A percentile compares a stretch with the other conserved stretches of the same genome.
Conservation (phyloP, 2,113 vertebrate genomes). For the Blennius ocellaris region DNA sequence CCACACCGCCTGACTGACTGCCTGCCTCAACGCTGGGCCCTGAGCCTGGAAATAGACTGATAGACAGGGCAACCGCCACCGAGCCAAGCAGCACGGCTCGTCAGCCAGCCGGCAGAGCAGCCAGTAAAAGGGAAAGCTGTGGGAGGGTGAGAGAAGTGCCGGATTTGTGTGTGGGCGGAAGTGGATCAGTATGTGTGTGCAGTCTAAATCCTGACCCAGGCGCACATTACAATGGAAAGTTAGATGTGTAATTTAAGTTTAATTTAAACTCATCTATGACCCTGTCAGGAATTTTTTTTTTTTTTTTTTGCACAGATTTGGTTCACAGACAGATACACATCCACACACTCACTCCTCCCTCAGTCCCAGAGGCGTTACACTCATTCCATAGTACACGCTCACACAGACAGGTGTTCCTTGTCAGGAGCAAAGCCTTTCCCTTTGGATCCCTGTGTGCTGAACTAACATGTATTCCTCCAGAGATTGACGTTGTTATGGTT, state of each 20-base stretch:
- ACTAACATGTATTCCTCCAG: constrained; percentile 67
- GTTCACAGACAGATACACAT: constrained; percentile 42
- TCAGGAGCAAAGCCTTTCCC: constrained; percentile 65
- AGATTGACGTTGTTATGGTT: constrained; percentile 65
- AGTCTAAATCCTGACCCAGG: constrained; percentile 53
- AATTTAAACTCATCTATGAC: constrained; percentile 48
- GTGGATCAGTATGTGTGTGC: constrained; percentile 60
- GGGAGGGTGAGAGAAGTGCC: constrained; percentile 63
- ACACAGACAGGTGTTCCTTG: constrained; percentile 75
- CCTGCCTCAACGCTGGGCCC: constrained; percentile 71
- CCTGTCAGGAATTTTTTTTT: constrained; percentile 34
- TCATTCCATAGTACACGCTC: constrained; percentile 57
- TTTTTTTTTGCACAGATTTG: constrained; percentile 49
- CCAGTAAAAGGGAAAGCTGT: constrained; percentile 63
- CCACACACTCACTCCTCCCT: constrained; percentile 46
- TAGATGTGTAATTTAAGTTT: constrained; percentile 56
- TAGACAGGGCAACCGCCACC: constrained; percentile 79
- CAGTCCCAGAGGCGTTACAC: constrained; percentile 60
- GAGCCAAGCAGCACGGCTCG: constrained; percentile 64
- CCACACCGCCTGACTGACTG: constrained; percentile 80
- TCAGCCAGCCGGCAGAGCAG: constrained; percentile 48
- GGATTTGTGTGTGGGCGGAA: constrained; percentile 71
- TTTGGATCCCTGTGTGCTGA: constrained; percentile 51
- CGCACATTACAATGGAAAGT: constrained; percentile 49
- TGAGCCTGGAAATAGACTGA: constrained; percentile 82